Conservation (phyloP, 30 jellyfish, hydroid and myxozoan genomes). For the Cassiopea xamachana region DNA sequence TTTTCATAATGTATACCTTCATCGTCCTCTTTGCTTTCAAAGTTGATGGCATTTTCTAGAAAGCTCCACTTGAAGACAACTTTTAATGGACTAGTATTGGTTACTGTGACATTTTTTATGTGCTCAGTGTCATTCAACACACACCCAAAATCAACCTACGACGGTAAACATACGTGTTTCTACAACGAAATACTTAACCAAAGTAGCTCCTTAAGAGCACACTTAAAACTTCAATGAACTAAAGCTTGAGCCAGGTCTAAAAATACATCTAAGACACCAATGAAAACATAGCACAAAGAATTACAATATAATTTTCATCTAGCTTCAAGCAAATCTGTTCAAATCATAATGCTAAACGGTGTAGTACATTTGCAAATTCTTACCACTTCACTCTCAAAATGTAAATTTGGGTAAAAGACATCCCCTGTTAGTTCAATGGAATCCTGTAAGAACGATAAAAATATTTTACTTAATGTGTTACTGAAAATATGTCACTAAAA, state of each 20-base stretch:
- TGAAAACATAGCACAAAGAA: no score
- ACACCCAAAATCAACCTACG: constrained; percentile 88
- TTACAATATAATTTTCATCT: no score
- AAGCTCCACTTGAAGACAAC: constrained; percentile 89
- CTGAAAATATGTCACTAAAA: not conserved
- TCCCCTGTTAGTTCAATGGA: constrained; percentile 77
- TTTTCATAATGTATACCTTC: constrained; percentile 62
- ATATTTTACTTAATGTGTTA: not conserved
- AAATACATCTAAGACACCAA: no score
- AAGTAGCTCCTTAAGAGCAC: no score
- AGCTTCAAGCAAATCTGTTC: no score
- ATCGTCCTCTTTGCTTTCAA: constrained; percentile 91
- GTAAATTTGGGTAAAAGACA: constrained; percentile 89
- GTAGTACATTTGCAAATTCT: not conserved
- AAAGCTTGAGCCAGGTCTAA: no score
- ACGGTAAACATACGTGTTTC: not conserved
- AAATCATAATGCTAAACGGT: not conserved
- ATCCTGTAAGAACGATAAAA: constrained; percentile 61
- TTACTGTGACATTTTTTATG: constrained; percentile 74
- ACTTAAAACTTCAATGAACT: no score
- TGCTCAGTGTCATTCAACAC: constrained; percentile 96
- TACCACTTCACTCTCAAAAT: constrained; percentile 85
- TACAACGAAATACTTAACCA: no score
- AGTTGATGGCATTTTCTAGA: constrained; percentile 79
- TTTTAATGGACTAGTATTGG: constrained; percentile 86